Evolutionary conservation across 2,888 invertebrate species (phyloP).

Genomic region (Andrena marginata): DNA sequence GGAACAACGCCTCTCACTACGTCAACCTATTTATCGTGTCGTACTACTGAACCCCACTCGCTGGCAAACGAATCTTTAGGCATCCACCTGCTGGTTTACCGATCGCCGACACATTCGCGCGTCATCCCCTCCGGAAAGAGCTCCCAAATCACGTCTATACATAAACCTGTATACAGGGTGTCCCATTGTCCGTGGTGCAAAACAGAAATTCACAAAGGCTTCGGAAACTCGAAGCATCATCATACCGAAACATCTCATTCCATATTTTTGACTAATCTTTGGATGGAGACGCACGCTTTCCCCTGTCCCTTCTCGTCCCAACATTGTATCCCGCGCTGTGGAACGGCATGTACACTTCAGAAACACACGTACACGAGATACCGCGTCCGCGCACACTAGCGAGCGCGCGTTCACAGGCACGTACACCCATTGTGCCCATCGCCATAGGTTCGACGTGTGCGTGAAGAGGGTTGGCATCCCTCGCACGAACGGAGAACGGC

Average conservation of each 20-base stretch:
- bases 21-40: conserved; percentile 41
- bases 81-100: not conserved
- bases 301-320: not conserved
- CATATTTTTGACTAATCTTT: not conserved
- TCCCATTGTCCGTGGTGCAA: not conserved
- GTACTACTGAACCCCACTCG: conserved; percentile 37
- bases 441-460: conserved; percentile 6
- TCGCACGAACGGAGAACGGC: not conserved
- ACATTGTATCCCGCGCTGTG: not conserved
- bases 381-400: not conserved
- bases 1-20: not conserved
- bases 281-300: not conserved
- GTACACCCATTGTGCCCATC: conserved; percentile 10
- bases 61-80: not conserved
- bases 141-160: conserved; percentile 6
- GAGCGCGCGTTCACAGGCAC: conserved; percentile 30
- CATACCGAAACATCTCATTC: not conserved
- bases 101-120: conserved; percentile 2
- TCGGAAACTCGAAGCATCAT: no score
- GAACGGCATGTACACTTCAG: not conserved
- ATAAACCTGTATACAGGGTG: not conserved
- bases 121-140: not conserved
- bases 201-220: no score
- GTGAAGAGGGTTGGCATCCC: conserved; percentile 30
- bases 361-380: not conserved